Base-by-base conservation (phyloP, 1,140 invertebrate species). In the Pachypeltis micranthus region DNA sequence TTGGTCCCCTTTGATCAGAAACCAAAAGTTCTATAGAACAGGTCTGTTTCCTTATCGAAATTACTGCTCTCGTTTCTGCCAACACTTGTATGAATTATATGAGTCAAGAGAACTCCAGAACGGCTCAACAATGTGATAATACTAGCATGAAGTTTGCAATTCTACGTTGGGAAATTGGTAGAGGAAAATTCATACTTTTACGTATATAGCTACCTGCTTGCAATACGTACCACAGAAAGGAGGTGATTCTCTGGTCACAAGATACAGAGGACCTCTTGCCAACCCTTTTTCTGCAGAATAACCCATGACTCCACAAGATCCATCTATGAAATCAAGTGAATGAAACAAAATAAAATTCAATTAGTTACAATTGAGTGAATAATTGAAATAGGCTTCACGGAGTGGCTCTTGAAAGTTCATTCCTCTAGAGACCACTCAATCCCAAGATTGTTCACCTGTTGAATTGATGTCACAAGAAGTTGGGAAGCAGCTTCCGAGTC, bases 191-290 rank as follows among this genome's bases (percentile, higher is more conserved):
- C n/a, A n/a, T n/a, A n/a, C n/a, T n/a, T n/a, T n/a, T n/a, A n/a
- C n/a, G n/a, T n/a, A n/a, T n/a, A n/a, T n/a, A n/a, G n/a, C n/a
- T n/a, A n/a, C n/a, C n/a, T n/a, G n/a, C n/a, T n/a, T n/a, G n/a
- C n/a, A n/a, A n/a, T n/a, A n/a, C 62, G 67, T 74, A 79, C 79
- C 79, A 66, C 79, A 80, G 67, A 73, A 80, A 10, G 79, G 79
- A 51, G 64, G 27, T 28, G 74, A 65, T 10, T 72, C 71, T 65
- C 75, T 70, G 0, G 78, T 80, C 1, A 74, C 66, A 14, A 79
- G 63, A 60, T 78, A 80, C 19, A 75, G 62, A 12, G 77, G 68
- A 19, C 76, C 75, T 26, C 68, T 61, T 1, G 67, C 70, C 55
- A 61, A 51, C 2, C 63, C 59, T 54, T 67, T 56, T 2, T 69